These are phyloP conservation scores for Globodera rostochiensis DNA, from an alignment of 1,140 invertebrate species.

Conservation along the genomic window DNA sequence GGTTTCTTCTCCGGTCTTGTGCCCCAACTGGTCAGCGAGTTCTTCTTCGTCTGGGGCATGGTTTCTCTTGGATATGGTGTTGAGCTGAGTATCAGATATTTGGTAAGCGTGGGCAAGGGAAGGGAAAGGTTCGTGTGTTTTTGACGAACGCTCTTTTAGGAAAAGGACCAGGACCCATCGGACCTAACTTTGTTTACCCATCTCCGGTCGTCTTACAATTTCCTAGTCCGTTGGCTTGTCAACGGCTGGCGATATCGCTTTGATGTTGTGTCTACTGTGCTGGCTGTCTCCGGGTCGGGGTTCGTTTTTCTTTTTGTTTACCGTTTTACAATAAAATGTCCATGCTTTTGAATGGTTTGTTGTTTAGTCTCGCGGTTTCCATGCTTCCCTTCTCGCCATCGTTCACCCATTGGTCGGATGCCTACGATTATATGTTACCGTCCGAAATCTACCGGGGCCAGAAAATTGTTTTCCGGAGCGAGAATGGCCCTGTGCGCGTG, in stretches of 20 bases:
- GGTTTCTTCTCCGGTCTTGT: constrained; percentile 61
- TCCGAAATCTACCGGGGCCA: constrained; percentile 47
- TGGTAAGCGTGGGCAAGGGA: not conserved
- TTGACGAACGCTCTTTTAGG: not conserved
- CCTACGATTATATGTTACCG: constrained; percentile 60
- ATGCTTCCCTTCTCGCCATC: constrained; percentile 60
- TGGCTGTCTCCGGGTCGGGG: constrained; percentile 61
- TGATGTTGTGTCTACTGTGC: constrained; percentile 56
- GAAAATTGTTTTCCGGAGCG: constrained; percentile 59
- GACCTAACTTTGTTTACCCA: constrained; percentile 31
- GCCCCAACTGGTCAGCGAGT: constrained; percentile 52
- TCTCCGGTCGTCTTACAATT: constrained; percentile 12
- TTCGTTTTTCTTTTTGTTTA: not conserved
- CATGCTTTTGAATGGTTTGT: constrained; percentile 27
- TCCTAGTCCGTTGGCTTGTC: constrained; percentile 53
- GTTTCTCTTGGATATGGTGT: constrained; percentile 36
- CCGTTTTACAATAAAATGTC: no score
- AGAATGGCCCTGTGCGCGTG: constrained; percentile 57
- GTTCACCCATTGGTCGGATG: constrained; percentile 57
- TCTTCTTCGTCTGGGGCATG: constrained; percentile 53
- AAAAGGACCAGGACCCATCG: constrained; percentile 42
- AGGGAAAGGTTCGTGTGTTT: not conserved
- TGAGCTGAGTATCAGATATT: constrained; percentile 41
- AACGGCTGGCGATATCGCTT: constrained; percentile 57
- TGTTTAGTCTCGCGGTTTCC: constrained; percentile 61